Evolutionary conservation across 1,140 invertebrate species (phyloP).

Genomic region (Chymomyza costata): DNA sequence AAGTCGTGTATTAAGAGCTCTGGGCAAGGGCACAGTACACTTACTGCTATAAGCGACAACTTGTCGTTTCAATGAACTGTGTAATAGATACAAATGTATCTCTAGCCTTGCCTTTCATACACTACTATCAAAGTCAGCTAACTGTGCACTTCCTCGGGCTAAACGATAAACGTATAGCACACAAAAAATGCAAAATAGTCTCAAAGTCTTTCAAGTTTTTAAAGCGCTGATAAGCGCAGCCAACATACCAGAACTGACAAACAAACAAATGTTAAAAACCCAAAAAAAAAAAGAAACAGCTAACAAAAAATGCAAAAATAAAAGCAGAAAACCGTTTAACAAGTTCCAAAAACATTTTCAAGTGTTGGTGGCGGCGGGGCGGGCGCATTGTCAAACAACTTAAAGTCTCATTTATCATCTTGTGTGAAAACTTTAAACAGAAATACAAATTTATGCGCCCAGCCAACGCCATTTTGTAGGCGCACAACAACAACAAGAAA

Average conservation of each 20-base stretch:
- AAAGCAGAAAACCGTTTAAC: constrained; percentile 45
- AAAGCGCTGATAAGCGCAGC: constrained; percentile 41
- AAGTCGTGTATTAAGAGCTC: background rate
- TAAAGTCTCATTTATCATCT: constrained; percentile 74
- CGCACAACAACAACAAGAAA: background rate
- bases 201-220: constrained; percentile 52
- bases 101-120: too few relatives aligned
- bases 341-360: constrained; percentile 43
- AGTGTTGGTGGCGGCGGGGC: background rate
- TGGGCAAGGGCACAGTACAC: constrained; percentile 1
- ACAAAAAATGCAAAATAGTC: constrained; percentile 34
- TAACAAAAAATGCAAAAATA: constrained; percentile 2
- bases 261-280: constrained; percentile 14
- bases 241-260: constrained; percentile 4
- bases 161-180: too few relatives aligned
- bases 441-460: too few relatives aligned
- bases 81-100: too few relatives aligned
- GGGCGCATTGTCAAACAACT: constrained; percentile 58
- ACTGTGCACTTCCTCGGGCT: too few relatives aligned
- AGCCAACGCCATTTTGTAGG: background rate
- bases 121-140: too few relatives aligned
- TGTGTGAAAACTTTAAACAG: constrained; percentile 54
- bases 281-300: constrained; percentile 10
- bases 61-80: constrained; percentile 18
- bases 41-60: constrained; percentile 3